These are phyloP conservation scores for Nemurella pictetii DNA, from an alignment of 2,888 invertebrate genomes.

Conservation along the genomic window DNA sequence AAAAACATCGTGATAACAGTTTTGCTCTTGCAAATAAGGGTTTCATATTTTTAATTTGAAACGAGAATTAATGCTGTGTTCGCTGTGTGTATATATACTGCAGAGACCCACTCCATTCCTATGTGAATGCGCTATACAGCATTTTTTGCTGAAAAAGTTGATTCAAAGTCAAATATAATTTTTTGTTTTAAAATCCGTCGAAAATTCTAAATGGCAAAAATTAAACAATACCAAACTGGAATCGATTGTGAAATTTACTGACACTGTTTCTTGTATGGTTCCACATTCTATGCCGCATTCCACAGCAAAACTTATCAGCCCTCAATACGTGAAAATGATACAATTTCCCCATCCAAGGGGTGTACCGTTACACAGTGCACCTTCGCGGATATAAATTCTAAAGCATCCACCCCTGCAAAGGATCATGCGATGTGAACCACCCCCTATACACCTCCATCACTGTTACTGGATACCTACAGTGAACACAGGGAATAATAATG, in stretches of 20 bases:
- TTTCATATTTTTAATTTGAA: slow-evolving; percentile 18
- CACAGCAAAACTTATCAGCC: background rate
- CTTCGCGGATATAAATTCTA: background rate
- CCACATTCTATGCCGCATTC: background rate
- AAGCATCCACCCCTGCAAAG: background rate
- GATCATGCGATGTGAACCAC: background rate
- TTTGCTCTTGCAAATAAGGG: slow-evolving; percentile 28
- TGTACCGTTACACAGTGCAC: background rate
- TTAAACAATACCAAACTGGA: background rate
- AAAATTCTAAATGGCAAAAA: background rate
- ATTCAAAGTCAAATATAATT: background rate
- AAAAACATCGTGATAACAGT: slow-evolving; percentile 22
- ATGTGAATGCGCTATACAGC: background rate
- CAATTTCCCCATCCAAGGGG: too few species aligned
- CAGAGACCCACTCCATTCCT: background rate
- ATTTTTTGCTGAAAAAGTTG: background rate
- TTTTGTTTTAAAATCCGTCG: background rate
- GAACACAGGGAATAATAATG: slow-evolving; percentile 6
- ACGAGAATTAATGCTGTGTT: background rate
- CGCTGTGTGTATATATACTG: background rate
- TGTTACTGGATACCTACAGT: background rate
- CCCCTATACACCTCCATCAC: background rate
- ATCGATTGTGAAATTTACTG: background rate
- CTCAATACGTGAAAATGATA: background rate
- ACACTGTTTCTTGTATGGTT: background rate